Base-by-base conservation (phyloP, 2,797 vertebrate genomes). In the Sardinella longiceps region DNA sequence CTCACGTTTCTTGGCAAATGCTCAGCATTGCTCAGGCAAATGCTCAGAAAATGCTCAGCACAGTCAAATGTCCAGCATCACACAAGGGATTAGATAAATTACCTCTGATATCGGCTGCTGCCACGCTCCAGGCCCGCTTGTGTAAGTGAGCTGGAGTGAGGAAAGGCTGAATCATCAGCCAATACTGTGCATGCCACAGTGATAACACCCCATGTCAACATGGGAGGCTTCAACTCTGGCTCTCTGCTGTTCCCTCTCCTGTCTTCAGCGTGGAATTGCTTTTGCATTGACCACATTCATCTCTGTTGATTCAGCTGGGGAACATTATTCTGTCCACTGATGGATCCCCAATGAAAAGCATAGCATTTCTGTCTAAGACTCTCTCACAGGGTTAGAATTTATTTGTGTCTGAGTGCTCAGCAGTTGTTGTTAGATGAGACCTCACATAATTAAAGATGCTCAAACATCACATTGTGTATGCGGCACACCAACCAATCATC, bases 261-360 rank as follows among this genome's bases (percentile, higher is more conserved):
- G 66, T 66, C 86, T 14, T 87, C 58, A 5, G 53, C 46, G 56
- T 87, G 88, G 80, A 84, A 87, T 89, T 86, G 85, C 63, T 86
- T 84, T 45, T 84, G 84, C 87, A 89, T 89, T 88, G 88, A 87
- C 88, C 80, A 15, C 80, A 53, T 58, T 86, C 83, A 82, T 84
- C 88, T 87, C 87, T 90, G 86, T 90, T 88, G 87, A 89, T 89
- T 89, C 86, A 89, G 86, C 84, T 88, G 86, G 80, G 85, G 84
- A 81, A 80, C 86, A 87, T 84, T 70, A 15, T 46, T 20, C 84
- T 33, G 56, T 81, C 82, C 85, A 60, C 48, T 43, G 70, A 88
- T 84, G 82, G 80, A 82, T 80, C 81, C 80, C 85, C 39, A 80
- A 84, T 85, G 86, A 84, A 86, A 83, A 48, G 66, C 25, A 82